A percentile compares a stretch with the other conserved stretches of the same genome.
These are phyloP conservation scores for Steromphala cineraria DNA, from an alignment of 2,888 invertebrate genomes.

Conservation along the genomic window DNA sequence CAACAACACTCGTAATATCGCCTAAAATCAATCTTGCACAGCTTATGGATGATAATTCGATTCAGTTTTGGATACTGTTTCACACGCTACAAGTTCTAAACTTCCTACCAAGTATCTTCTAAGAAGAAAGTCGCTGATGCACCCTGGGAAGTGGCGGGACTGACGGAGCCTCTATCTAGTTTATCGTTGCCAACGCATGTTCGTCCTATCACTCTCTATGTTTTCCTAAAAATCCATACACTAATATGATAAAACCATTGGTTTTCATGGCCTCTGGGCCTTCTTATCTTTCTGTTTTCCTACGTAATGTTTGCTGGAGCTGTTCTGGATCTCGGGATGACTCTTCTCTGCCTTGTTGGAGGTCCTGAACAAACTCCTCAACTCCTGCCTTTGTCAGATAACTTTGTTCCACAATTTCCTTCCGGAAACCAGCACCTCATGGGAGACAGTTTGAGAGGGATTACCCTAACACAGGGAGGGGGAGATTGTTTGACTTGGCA, in stretches of 20 bases:
- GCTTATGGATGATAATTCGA: not conserved
- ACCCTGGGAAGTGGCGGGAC: too few species aligned
- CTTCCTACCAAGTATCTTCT: not conserved
- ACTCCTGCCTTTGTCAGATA: not conserved
- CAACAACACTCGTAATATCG: not conserved
- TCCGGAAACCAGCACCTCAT: not conserved
- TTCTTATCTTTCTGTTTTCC: not conserved
- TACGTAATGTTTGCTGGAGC: not conserved
- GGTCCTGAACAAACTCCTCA: not conserved
- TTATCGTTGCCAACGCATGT: too few species aligned
- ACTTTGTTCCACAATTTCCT: conserved; percentile 19
- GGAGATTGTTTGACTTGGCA: conserved; percentile 7
- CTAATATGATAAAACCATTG: not conserved
- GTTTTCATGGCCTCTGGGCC: not conserved
- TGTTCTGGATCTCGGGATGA: not conserved
- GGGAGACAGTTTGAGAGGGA: not conserved
- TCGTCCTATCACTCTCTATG: not conserved
- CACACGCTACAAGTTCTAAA: not conserved
- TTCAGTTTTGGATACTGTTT: not conserved
- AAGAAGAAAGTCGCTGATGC: not conserved
- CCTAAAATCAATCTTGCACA: not conserved
- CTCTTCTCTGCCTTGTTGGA: not conserved
- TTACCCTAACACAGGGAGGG: not conserved
- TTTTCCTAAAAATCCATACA: not conserved
- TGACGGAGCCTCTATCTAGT: too few species aligned